Evolutionary conservation across 1,140 invertebrate genomes (phyloP).

Genomic region (Choristoneura fumiferana): DNA sequence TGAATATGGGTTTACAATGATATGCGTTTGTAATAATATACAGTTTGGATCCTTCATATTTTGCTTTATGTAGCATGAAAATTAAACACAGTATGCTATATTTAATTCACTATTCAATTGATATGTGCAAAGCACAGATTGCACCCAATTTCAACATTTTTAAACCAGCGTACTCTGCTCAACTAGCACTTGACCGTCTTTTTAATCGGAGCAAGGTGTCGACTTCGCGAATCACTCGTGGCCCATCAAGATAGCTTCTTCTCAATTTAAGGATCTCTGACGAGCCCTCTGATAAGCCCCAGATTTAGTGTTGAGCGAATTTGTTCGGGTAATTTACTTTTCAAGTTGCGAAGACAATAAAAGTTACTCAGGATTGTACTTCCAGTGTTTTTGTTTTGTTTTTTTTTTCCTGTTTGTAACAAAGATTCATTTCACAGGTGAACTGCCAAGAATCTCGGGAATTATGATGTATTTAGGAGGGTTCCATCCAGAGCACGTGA

Average conservation of each 20-base stretch:
- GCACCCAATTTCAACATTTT: not conserved
- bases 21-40: too few relatives aligned
- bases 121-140: not conserved
- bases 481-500: too few relatives aligned
- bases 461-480: too few relatives aligned
- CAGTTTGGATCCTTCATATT: too few relatives aligned
- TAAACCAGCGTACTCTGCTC: constrained; percentile 24
- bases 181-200: constrained; percentile 67
- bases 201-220: constrained; percentile 57
- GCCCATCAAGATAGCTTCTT: constrained; percentile 65
- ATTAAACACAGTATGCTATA: too few relatives aligned
- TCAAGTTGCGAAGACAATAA: constrained; percentile 72
- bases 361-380: constrained; percentile 56
- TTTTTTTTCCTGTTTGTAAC: constrained; percentile 36
- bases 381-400: constrained; percentile 63
- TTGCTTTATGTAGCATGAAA: too few relatives aligned
- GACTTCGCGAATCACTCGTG: constrained; percentile 53
- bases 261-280: constrained; percentile 68
- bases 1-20: too few relatives aligned
- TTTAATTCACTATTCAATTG: too few relatives aligned
- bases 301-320: constrained; percentile 72
- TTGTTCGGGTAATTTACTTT: constrained; percentile 74
- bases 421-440: constrained; percentile 60
- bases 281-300: constrained; percentile 67
- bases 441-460: too few relatives aligned